Conservation (phyloP, 2,797 vertebrate genomes). For the Paedocypris micromegethes region DNA sequence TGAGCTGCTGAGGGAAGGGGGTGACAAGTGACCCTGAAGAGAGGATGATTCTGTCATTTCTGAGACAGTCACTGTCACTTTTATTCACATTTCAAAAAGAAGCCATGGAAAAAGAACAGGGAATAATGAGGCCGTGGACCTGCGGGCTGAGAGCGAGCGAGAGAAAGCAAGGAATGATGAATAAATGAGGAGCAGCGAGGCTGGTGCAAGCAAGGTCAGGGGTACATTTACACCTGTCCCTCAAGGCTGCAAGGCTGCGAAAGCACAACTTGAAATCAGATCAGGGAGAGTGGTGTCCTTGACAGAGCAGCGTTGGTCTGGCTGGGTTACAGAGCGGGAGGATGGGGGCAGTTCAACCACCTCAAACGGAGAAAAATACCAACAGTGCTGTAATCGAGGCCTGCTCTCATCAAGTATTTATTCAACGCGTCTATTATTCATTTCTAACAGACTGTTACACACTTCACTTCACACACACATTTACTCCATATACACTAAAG, state of each 20-base stretch:
- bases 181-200: constrained; percentile 66
- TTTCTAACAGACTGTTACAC: constrained; percentile 43
- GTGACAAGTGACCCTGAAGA: constrained; percentile 67
- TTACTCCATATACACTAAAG: constrained; percentile 13
- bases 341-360: constrained; percentile 42
- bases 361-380: constrained; percentile 38
- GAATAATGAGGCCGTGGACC: constrained; percentile 63
- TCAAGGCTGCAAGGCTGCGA: constrained; percentile 67
- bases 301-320: constrained; percentile 41
- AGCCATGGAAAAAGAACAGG: constrained; percentile 54
- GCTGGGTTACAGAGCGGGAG: constrained; percentile 29
- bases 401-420: constrained; percentile 41
- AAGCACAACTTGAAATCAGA: constrained; percentile 62
- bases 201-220: constrained; percentile 64
- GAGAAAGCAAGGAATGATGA: constrained; percentile 46
- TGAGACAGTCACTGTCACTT: constrained; percentile 66
- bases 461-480: constrained; percentile 34
- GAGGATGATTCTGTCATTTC: constrained; percentile 69
- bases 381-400: constrained; percentile 38
- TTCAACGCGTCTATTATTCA: constrained; percentile 43
- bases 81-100: constrained; percentile 66
- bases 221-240: constrained; percentile 73
- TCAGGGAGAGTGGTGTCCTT: constrained; percentile 53
- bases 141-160: constrained; percentile 37
- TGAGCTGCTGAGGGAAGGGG: constrained; percentile 30